Evolutionary conservation across 2,888 invertebrate species (phyloP).

Genomic region (Tetropium fuscum): DNA sequence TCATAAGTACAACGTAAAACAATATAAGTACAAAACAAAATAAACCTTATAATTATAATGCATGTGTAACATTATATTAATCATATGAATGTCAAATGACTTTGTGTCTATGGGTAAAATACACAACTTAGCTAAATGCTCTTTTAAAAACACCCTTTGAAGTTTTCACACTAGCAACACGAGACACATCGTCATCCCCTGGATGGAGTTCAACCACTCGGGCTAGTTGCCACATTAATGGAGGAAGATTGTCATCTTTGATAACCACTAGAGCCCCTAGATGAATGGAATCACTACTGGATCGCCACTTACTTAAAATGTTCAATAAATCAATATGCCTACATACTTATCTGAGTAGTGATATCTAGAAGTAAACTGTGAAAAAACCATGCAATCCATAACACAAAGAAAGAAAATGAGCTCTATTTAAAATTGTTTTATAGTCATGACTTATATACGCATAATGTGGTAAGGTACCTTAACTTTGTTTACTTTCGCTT

Average conservation of each 20-base stretch:
- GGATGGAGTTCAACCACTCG: slow-evolving; percentile 10
- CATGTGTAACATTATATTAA: not conserved
- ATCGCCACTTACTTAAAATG: not conserved
- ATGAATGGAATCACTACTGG: not conserved
- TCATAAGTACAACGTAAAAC: not conserved
- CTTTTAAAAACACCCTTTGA: slow-evolving; percentile 2
- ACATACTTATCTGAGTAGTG: no score
- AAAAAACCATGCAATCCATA: no score
- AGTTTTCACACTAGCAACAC: slow-evolving; percentile 3
- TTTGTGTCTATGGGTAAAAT: not conserved
- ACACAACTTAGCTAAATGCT: not conserved
- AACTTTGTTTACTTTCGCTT: no score
- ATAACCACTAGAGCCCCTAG: not conserved
- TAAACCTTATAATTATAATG: not conserved
- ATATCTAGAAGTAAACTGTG: no score
- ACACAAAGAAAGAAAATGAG: no score
- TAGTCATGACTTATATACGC: no score
- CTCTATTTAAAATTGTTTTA: no score
- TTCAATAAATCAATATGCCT: no score
- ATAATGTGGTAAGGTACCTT: no score
- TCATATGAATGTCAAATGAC: not conserved
- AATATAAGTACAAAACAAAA: no score
- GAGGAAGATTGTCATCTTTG: slow-evolving; percentile 21
- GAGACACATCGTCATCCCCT: not conserved
- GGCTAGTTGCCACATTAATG: slow-evolving; percentile 4